phyloP scores from a whole-genome alignment of 2,113 vertebrate genomes.

The Connochaetes taurinus region DNA sequence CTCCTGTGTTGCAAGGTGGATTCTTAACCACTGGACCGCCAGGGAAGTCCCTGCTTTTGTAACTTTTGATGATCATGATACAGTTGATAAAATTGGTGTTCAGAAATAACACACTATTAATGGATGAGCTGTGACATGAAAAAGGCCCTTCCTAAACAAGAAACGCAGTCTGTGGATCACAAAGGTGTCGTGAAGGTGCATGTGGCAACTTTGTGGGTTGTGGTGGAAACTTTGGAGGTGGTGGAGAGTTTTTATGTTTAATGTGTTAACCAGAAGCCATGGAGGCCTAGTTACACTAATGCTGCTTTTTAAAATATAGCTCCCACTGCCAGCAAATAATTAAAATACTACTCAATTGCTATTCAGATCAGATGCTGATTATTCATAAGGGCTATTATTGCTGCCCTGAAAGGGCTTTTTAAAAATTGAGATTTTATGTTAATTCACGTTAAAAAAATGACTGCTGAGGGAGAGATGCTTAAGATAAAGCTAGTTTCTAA shows the following conservation, averaged over 20 bases:
- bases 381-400: conserved; percentile 52
- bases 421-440: background rate
- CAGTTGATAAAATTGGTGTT: conserved; percentile 65
- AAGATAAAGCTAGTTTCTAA: background rate
- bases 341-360: background rate
- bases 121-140: conserved; percentile 96
- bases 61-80: background rate
- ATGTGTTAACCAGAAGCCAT: background rate
- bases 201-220: conserved; percentile 94
- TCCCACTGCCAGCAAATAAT: background rate
- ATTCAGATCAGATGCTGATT: background rate
- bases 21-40: background rate
- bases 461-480: background rate
- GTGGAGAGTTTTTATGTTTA: conserved; percentile 50
- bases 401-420: background rate
- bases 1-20: background rate
- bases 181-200: conserved; percentile 90
- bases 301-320: background rate
- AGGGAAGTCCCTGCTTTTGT: background rate
- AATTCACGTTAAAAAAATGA: background rate
- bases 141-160: conserved; percentile 96
- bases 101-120: conserved; percentile 98
- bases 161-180: conserved; percentile 91
- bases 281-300: background rate
- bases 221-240: conserved; percentile 89